Evolutionary conservation across 2,113 vertebrate genomes (phyloP).

Genomic region (Pipra filicauda): DNA sequence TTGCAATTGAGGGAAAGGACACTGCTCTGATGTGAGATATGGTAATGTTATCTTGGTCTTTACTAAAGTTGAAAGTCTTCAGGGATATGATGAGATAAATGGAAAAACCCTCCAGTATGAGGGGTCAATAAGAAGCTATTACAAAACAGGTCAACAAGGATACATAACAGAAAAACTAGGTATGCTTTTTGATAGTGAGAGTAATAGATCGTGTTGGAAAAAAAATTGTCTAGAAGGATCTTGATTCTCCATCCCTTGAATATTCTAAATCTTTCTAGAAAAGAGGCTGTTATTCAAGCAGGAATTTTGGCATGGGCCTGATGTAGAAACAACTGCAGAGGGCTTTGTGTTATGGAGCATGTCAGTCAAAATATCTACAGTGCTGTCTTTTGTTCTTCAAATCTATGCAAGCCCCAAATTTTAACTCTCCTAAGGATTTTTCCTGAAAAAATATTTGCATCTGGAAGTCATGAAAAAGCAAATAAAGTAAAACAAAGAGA

Average conservation of each 20-base stretch:
- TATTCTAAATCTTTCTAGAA: background rate
- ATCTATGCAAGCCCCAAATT: background rate
- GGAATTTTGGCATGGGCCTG: background rate
- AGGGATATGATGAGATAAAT: background rate
- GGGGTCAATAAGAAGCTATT: background rate
- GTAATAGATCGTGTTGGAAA: background rate
- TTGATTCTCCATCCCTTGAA: background rate
- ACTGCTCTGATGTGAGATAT: background rate
- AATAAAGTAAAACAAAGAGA: background rate
- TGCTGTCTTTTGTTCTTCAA: background rate
- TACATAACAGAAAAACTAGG: background rate
- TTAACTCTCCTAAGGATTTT: background rate
- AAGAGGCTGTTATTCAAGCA: background rate
- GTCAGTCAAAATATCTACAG: background rate
- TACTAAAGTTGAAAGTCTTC: background rate
- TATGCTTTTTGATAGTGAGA: background rate
- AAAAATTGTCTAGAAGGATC: background rate
- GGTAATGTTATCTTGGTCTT: background rate
- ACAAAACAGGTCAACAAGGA: background rate
- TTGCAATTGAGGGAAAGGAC: background rate
- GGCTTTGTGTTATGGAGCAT: background rate
- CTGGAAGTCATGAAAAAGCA: background rate
- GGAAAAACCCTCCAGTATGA: background rate
- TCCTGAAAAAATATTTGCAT: background rate
- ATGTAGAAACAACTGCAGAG: background rate